Evolutionary conservation across 2,888 invertebrate species (phyloP).

Genomic region (Thecophora atra): DNA sequence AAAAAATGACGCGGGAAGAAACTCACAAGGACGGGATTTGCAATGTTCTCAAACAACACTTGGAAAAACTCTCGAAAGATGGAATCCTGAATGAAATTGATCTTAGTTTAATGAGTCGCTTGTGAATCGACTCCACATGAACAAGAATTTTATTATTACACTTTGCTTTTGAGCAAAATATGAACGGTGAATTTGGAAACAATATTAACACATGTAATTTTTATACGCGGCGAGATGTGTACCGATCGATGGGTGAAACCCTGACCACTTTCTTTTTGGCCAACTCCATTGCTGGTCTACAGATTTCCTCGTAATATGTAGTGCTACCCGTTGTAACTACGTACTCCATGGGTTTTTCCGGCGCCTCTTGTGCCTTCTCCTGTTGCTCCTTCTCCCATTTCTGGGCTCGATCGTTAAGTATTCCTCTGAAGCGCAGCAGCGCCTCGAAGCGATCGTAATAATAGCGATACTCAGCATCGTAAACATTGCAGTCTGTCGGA

Average conservation of each 20-base stretch:
- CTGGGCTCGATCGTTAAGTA: neutral
- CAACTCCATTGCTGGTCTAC: neutral
- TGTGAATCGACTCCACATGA: no score
- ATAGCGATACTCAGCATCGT: neutral
- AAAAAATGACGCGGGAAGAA: no score
- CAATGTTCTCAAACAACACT: no score
- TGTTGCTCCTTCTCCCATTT: neutral
- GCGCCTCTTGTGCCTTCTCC: neutral
- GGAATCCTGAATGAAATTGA: no score
- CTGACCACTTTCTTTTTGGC: neutral
- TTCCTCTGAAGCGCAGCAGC: neutral
- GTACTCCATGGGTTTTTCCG: neutral
- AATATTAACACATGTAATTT: neutral
- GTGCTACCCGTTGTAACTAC: neutral
- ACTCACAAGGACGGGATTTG: no score
- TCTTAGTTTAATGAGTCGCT: no score
- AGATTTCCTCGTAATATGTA: conserved; percentile 2
- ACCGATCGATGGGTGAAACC: neutral
- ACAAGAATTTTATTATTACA: no score
- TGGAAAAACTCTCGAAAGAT: no score
- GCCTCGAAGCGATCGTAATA: conserved; percentile 3
- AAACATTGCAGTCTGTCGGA: neutral
- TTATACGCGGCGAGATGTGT: neutral
- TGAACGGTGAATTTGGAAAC: no score
- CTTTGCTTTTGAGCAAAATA: no score